These are phyloP conservation scores for Colostygia pectinataria DNA, from an alignment of 2,888 invertebrate species.

Conservation along the genomic window DNA sequence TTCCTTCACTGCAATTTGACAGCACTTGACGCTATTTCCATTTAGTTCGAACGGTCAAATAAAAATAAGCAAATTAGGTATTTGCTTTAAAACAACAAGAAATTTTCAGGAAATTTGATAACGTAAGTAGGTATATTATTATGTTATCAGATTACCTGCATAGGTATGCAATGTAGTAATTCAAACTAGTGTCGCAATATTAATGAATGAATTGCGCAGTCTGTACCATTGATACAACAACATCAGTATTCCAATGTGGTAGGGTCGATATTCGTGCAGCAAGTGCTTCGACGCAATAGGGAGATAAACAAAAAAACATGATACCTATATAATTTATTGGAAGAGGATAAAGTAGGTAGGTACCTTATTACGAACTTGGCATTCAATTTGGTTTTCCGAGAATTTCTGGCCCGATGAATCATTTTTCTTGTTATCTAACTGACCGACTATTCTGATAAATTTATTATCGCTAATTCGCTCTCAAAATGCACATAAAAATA, in stretches of 20 bases:
- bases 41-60: too few relatives aligned
- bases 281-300: slow-evolving; percentile 17
- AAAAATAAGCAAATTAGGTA: too few relatives aligned
- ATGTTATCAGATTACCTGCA: too few relatives aligned
- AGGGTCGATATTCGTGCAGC: slow-evolving; percentile 4
- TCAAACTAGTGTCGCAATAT: slow-evolving; percentile 2
- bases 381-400: slow-evolving; percentile 7
- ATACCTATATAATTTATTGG: neutral
- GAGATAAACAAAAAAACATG: slow-evolving; percentile 7
- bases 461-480: too few relatives aligned
- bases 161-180: neutral
- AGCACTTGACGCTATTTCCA: too few relatives aligned
- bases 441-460: too few relatives aligned
- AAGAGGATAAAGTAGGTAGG: neutral
- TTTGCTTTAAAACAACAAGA: too few relatives aligned
- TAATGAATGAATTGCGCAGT: slow-evolving; percentile 12
- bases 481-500: too few relatives aligned
- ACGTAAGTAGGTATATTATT: too few relatives aligned
- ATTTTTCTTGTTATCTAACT: slow-evolving; percentile 1
- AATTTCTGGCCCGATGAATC: slow-evolving; percentile 1
- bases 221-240: neutral
- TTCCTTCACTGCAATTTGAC: too few relatives aligned
- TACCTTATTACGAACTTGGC: slow-evolving; percentile 16
- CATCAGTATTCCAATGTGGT: slow-evolving; percentile 3
- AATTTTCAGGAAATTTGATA: too few relatives aligned